Conservation (phyloP, 2,113 vertebrate genomes). For the Galemys pyrenaicus region DNA sequence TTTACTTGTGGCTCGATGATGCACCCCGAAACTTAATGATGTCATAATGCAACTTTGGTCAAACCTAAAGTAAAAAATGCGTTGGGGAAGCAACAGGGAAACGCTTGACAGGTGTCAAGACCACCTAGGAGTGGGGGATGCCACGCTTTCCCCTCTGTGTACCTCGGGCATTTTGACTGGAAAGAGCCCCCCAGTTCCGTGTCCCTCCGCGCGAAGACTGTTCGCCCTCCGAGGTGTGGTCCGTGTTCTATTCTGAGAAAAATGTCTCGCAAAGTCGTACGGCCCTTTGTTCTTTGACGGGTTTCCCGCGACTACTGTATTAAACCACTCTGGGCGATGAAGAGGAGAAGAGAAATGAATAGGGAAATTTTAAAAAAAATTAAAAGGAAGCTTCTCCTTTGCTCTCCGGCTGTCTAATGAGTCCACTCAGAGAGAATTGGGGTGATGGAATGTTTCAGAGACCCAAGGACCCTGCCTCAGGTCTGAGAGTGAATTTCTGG, state of each 20-base stretch:
- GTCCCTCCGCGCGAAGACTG: conserved; percentile 88
- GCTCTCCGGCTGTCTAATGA: neutral
- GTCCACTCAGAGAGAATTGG: neutral
- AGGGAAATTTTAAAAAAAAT: too few relatives aligned
- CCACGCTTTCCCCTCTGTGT: neutral
- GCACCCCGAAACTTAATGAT: too few relatives aligned
- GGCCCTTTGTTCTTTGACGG: conserved; percentile 83
- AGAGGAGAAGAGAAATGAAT: neutral
- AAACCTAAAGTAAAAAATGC: too few relatives aligned
- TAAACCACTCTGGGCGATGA: conserved; percentile 28
- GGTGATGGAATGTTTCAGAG: neutral
- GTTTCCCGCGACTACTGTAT: conserved; percentile 81
- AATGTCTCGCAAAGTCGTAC: conserved; percentile 88
- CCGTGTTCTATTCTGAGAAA: conserved; percentile 90
- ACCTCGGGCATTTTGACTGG: conserved; percentile 65
- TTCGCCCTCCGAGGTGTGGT: conserved; percentile 91
- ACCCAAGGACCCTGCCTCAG: too few relatives aligned
- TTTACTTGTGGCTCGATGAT: too few relatives aligned
- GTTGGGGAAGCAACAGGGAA: neutral
- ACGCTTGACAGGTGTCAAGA: neutral
- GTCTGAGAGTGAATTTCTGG: neutral
- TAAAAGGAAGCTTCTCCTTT: neutral
- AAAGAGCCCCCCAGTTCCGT: conserved; percentile 80
- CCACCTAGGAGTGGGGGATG: neutral
- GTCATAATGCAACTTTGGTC: too few relatives aligned